Percentiles rank a stretch among this genome's conserved stretches.
These are phyloP conservation scores for Phymastichus coffea DNA, from an alignment of 1,140 invertebrate species.

Conservation along the genomic window DNA sequence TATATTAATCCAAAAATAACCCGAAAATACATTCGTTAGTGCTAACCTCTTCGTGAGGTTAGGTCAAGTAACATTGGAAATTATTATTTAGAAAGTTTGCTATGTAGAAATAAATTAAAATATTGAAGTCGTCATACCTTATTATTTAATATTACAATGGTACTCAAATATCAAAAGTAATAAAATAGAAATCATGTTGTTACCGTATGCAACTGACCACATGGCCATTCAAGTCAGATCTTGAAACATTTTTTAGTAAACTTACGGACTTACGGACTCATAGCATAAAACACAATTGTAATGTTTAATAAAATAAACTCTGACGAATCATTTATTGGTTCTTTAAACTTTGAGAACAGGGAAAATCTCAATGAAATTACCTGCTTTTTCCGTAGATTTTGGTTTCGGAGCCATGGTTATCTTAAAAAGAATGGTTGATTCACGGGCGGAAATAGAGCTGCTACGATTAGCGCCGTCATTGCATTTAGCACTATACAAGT, in stretches of 20 bases:
- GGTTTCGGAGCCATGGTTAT: slow-evolving; percentile 69
- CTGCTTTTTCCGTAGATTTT: slow-evolving; percentile 65
- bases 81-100: slow-evolving; percentile 12
- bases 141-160: too few relatives aligned
- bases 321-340: background rate
- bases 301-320: background rate
- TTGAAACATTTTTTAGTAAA: background rate
- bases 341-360: background rate
- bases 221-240: background rate
- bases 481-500: too few relatives aligned
- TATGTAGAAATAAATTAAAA: too few relatives aligned
- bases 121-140: too few relatives aligned
- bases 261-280: too few relatives aligned
- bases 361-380: slow-evolving; percentile 46
- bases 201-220: slow-evolving; percentile 18
- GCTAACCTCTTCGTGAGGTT: slow-evolving; percentile 7
- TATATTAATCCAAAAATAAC: too few relatives aligned
- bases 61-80: background rate
- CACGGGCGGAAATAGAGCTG: too few relatives aligned
- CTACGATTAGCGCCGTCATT: too few relatives aligned
- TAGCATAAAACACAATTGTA: background rate
- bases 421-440: too few relatives aligned
- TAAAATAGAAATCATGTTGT: too few relatives aligned
- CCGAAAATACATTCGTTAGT: background rate
- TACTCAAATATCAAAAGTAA: too few relatives aligned